phyloP scores from a whole-genome alignment of 2,888 invertebrate genomes.

The Timema podura region DNA sequence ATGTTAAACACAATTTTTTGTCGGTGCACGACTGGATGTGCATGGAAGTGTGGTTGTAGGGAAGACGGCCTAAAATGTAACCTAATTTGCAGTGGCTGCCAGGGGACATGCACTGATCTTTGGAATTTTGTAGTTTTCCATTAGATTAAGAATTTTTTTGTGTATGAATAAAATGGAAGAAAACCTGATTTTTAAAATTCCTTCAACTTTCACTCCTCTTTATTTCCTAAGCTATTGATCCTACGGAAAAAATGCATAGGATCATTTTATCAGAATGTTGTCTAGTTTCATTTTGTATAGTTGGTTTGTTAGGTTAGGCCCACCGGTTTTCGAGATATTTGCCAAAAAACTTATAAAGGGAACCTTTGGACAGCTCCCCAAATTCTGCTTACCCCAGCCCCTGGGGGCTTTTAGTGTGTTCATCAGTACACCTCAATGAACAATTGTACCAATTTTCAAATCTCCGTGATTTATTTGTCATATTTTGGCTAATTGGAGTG shows the following conservation, averaged over 20 bases:
- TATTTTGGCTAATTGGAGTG: too few relatives aligned
- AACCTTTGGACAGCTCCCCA: neutral
- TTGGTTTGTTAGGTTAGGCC: neutral
- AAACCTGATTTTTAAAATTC: neutral
- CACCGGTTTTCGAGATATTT: neutral
- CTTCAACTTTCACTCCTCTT: neutral
- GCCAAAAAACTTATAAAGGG: neutral
- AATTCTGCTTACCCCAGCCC: too few relatives aligned
- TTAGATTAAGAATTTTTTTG: neutral
- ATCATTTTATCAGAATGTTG: neutral
- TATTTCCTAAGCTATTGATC: neutral
- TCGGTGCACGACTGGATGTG: neutral
- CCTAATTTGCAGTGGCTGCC: neutral
- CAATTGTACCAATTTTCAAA: too few relatives aligned
- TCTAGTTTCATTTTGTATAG: neutral
- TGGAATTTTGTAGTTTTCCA: too few relatives aligned
- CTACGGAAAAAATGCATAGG: neutral
- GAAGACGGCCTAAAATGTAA: neutral
- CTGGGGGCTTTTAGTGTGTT: too few relatives aligned
- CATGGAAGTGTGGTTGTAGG: neutral
- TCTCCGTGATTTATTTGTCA: too few relatives aligned
- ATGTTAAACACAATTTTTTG: neutral
- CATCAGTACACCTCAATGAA: too few relatives aligned
- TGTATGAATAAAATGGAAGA: neutral
- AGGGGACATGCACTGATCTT: neutral